Percentiles rank a stretch among this genome's conserved stretches.
Conservation (phyloP, 2,113 vertebrate genomes). For the Psittacara wagleri region DNA sequence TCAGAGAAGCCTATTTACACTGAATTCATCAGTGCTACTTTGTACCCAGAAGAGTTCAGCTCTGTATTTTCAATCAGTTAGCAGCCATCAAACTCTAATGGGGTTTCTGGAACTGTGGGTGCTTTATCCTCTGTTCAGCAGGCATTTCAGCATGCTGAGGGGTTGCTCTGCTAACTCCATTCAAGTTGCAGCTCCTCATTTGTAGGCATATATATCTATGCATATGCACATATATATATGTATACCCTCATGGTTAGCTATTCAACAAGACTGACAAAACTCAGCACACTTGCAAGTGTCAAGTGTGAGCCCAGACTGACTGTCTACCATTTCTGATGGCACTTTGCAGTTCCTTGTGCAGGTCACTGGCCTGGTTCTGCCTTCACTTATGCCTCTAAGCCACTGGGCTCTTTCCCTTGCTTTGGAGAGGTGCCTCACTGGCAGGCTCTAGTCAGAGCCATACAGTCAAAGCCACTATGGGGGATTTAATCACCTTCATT, state of each 20-base stretch:
- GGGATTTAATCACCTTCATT: not conserved
- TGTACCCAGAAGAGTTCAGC: slow-evolving; percentile 28
- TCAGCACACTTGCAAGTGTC: not conserved
- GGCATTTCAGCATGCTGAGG: not conserved
- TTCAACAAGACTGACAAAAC: not conserved
- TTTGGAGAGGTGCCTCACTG: not conserved
- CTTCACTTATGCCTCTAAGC: not conserved
- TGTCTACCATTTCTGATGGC: not conserved
- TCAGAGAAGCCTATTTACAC: not conserved
- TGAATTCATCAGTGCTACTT: slow-evolving; percentile 21
- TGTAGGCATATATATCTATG: not conserved
- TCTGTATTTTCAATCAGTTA: slow-evolving; percentile 47
- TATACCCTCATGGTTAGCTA: not conserved
- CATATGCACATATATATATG: too few relatives aligned
- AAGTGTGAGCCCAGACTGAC: not conserved
- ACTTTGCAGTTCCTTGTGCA: not conserved
- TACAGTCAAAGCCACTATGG: not conserved
- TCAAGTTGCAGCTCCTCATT: not conserved
- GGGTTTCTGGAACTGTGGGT: slow-evolving; percentile 34
- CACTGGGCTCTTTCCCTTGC: not conserved
- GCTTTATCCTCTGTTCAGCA: slow-evolving; percentile 13
- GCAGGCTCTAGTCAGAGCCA: not conserved
- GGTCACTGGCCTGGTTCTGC: not conserved
- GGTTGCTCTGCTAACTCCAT: not conserved
- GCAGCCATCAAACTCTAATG: slow-evolving; percentile 21